phyloP scores from a whole-genome alignment of 2,113 vertebrate species.

The Stigmatopora argus region DNA sequence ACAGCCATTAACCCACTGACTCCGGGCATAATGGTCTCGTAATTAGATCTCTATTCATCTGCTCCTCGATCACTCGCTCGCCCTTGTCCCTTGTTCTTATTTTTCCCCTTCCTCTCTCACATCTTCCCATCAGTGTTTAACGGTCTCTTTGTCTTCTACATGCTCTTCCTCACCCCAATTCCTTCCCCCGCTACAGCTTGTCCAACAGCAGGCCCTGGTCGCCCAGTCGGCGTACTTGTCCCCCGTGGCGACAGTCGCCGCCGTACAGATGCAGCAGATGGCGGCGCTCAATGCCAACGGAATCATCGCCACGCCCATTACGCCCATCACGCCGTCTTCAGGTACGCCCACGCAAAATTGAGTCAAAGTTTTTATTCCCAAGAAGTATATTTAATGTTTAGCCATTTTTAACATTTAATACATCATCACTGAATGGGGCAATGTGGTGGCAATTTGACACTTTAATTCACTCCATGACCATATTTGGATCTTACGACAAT shows the following conservation, averaged over 20 bases:
- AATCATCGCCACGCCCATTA: conserved; percentile 84
- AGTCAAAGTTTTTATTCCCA: too few species aligned
- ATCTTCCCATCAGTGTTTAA: background rate
- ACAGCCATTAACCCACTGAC: conserved; percentile 68
- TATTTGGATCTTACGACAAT: too few species aligned
- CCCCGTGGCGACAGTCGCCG: conserved; percentile 87
- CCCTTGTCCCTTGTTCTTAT: conserved; percentile 15
- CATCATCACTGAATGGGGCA: too few species aligned
- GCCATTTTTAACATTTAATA: too few species aligned
- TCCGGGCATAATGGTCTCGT: conserved; percentile 66
- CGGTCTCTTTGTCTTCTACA: conserved; percentile 4
- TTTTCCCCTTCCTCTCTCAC: background rate
- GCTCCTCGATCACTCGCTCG: conserved; percentile 56
- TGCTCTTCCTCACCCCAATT: conserved; percentile 17
- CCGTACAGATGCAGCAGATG: conserved; percentile 91
- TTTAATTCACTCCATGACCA: too few species aligned
- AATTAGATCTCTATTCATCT: conserved; percentile 75
- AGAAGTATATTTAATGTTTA: too few species aligned
- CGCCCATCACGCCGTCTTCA: conserved; percentile 79
- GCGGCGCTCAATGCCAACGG: conserved; percentile 84
- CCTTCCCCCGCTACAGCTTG: conserved; percentile 71
- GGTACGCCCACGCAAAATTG: conserved; percentile 50
- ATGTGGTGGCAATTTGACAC: too few species aligned
- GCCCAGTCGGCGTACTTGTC: conserved; percentile 90
- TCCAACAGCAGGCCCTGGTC: conserved; percentile 90